Base-by-base conservation (phyloP, 2,113 vertebrate genomes). In the Apteryx mantelli region DNA sequence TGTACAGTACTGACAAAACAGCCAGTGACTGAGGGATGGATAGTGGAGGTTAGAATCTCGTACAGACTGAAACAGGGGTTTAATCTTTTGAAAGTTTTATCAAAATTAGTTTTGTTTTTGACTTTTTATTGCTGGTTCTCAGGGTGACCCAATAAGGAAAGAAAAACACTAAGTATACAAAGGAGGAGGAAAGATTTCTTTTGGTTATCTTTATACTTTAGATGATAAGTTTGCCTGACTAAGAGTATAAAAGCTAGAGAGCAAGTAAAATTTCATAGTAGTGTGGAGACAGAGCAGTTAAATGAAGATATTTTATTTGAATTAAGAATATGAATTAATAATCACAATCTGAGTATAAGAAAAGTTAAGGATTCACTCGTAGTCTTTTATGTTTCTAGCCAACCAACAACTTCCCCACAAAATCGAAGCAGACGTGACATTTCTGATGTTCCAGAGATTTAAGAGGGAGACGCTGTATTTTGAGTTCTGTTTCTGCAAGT, bases 301-400 rank as follows among this genome's bases (percentile, higher is more conserved):
- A 91, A 81, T 79, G 53, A 88, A 94, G 75, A 63, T n/a, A 76
- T 87, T 92, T 79, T 79, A 69, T 85, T 94, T 95, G 34, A 82
- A 91, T 89, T 89, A 89, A 52, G 60, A 75, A 25, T 77, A 48
- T 91, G 76, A 95, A 91, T 97, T 91, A 89, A 93, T 95, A 95
- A 93, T 82, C 48, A 28, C 63, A 77, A 17, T 89, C 82, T 55
- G 63, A 93, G 70, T 76, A 86, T 84, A 73, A 40, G 65, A 53
- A 90, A 77, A 85, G 87, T 66, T 86, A 95, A 95, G 68, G 71
- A 89, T 95, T 80, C 46, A 46, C 42, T 82, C 63, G 88, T 16
- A 25, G 71, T 81, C 64, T 81, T 91, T 76, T 58, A 66, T 84
- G 60, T 94, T 85, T 89, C 81, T 44, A 89, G 60, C 52, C 83